Evolutionary conservation across 2,797 vertebrate species (phyloP), one percentile per base, ranked within the genome.

Genomic region (Danio choprae): DNA sequence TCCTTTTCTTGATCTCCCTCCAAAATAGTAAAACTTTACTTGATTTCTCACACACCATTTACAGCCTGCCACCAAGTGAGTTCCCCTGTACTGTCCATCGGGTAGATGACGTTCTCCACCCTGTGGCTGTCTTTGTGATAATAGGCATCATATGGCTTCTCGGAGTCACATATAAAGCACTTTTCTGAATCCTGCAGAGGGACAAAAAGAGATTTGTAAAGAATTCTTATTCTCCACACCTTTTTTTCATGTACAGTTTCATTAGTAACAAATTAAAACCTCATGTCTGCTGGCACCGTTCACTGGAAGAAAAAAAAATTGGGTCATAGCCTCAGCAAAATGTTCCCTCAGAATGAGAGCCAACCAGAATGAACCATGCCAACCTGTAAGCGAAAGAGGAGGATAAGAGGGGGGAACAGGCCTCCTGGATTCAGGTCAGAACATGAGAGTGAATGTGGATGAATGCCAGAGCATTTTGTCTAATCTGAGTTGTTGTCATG

Each of bases 21-120:
- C 8, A 51, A 5, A 11, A 5, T 6, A 10, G 10, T 5, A 1
- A 4, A 51, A 4, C 12, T 13, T 51, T 51, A 51, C 44, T 46
- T 2, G 44, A 46, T 15, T 15, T 41, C 7, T 20, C 20, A 85
- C 92, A 84, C 82, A 97, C 95, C 95, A 0, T 96, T 96, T 83
- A 95, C 94, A 0, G 95, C 96, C 83, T 97, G 95, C 95, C 96
- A 96, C 95, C 95, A 97, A 69, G 93, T 96, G 87, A 91, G 87
- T 18, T 90, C 88, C 56, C 86, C 91, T 0, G 67, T 84, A 2
- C 16, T 50, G 77, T 92, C 90, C 7, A 43, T 93, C 82, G 93
- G 89, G 90, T 93, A 95, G 87, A 96, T 95, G 53, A 96, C 94
- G 0, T 96, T 97, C 81, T 96, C 89, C 0, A 97, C 93, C 11